Percentiles rank a stretch among this genome's conserved stretches.
phyloP scores from a whole-genome alignment of 2,888 invertebrate species.

The Thera obeliscata region DNA sequence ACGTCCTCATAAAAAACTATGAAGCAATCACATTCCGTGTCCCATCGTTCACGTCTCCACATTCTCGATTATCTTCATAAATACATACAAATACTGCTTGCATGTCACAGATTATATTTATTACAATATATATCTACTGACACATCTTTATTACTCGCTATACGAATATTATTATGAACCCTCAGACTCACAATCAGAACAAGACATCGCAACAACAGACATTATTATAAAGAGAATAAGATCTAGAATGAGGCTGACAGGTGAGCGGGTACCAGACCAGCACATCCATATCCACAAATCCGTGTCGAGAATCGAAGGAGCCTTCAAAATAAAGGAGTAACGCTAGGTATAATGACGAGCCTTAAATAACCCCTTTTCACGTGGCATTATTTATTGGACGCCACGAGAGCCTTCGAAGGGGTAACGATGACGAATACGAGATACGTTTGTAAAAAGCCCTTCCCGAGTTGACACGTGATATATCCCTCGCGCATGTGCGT shows the following conservation, averaged over 20 bases:
- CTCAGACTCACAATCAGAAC: conserved; percentile 57
- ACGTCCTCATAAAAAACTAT: conserved; percentile 26
- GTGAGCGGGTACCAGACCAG: conserved; percentile 57
- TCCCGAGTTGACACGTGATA: conserved; percentile 78
- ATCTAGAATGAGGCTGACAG: conserved; percentile 48
- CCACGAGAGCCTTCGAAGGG: conserved; percentile 58
- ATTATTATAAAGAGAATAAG: conserved; percentile 49
- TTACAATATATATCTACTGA: conserved; percentile 57
- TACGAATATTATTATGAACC: conserved; percentile 71
- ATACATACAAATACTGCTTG: conserved; percentile 38
- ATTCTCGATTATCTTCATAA: conserved; percentile 44
- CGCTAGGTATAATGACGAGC: conserved; percentile 55
- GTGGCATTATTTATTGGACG: conserved; percentile 74
- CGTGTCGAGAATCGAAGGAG: conserved; percentile 67
- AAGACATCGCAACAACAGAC: conserved; percentile 43
- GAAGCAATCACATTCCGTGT: conserved; percentile 39
- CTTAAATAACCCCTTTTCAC: conserved; percentile 72
- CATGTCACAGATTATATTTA: conserved; percentile 47
- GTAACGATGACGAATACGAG: conserved; percentile 83
- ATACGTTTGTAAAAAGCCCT: conserved; percentile 78
- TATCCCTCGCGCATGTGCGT: conserved; percentile 71
- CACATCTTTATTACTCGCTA: conserved; percentile 64
- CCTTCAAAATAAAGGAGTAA: conserved; percentile 58
- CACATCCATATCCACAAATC: conserved; percentile 77
- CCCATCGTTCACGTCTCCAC: conserved; percentile 38